These are phyloP conservation scores for Oreortyx pictus DNA, from an alignment of 2,797 vertebrate genomes.

Conservation along the genomic window DNA sequence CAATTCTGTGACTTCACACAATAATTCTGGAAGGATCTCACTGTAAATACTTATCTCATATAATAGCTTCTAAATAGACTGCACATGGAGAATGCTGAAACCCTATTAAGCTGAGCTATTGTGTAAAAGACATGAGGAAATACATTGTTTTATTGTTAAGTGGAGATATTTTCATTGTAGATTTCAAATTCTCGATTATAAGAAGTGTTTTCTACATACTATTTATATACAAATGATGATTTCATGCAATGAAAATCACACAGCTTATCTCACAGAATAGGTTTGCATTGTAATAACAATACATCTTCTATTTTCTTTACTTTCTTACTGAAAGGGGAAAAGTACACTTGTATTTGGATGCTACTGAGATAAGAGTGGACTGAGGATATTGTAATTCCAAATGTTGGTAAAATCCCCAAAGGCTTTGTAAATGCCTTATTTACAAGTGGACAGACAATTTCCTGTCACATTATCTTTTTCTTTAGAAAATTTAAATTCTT, in stretches of 20 bases:
- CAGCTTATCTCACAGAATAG: conserved; percentile 9
- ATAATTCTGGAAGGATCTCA: conserved; percentile 21
- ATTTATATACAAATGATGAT: neutral
- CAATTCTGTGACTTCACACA: conserved; percentile 31
- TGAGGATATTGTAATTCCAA: conserved; percentile 15
- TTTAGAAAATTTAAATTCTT: neutral
- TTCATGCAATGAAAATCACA: neutral
- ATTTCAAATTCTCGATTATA: conserved; percentile 28
- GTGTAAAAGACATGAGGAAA: neutral
- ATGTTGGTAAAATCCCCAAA: neutral
- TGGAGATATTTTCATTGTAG: conserved; percentile 14
- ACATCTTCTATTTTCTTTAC: conserved; percentile 13
- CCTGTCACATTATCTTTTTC: neutral
- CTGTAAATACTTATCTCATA: neutral
- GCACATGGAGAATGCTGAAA: neutral
- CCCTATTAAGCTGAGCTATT: neutral
- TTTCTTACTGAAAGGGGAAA: neutral
- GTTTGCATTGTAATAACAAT: conserved; percentile 4
- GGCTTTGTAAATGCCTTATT: conserved; percentile 19
- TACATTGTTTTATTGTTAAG: conserved; percentile 9
- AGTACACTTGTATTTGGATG: conserved; percentile 24
- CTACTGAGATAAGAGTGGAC: conserved; percentile 38
- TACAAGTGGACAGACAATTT: conserved; percentile 9
- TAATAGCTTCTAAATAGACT: conserved; percentile 43
- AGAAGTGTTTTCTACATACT: neutral